Conservation (phyloP, 2,888 invertebrate species). For the Tetragonisca angustula region DNA sequence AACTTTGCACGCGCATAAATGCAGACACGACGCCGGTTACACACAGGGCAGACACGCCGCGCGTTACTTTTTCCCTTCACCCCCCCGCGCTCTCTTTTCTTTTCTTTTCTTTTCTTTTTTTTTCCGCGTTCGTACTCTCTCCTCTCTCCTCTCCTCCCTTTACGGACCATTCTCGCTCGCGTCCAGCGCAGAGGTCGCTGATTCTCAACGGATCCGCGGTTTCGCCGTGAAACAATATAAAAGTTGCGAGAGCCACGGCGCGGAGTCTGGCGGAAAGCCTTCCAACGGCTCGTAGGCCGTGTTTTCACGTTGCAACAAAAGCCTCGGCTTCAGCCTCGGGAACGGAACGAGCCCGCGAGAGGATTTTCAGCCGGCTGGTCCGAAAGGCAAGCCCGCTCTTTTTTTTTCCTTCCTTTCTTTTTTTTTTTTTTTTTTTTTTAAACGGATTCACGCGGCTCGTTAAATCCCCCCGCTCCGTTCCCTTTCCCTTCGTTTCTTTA, state of each 20-base stretch:
- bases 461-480: background rate
- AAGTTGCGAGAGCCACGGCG: background rate
- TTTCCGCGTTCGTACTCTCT: background rate
- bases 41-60: background rate
- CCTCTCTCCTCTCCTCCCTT: too few species aligned
- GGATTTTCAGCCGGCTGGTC: background rate
- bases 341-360: constrained; percentile 23
- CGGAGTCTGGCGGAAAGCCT: background rate
- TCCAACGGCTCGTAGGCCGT: background rate
- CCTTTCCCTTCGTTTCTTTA: background rate
- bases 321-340: too few species aligned
- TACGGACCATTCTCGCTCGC: background rate
- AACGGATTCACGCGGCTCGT: constrained; percentile 30
- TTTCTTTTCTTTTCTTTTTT: background rate
- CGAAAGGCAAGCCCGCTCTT: background rate
- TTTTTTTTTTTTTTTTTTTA: background rate
- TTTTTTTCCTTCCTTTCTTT: too few species aligned
- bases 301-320: constrained; percentile 33
- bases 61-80: background rate
- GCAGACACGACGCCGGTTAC: constrained; percentile 12
- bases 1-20: constrained; percentile 47
- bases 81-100: background rate
- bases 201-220: constrained; percentile 39
- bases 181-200: constrained; percentile 32
- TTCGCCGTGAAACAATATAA: constrained; percentile 24